Conservation (phyloP, 2,113 vertebrate genomes). For the Pardalotus punctatus region DNA sequence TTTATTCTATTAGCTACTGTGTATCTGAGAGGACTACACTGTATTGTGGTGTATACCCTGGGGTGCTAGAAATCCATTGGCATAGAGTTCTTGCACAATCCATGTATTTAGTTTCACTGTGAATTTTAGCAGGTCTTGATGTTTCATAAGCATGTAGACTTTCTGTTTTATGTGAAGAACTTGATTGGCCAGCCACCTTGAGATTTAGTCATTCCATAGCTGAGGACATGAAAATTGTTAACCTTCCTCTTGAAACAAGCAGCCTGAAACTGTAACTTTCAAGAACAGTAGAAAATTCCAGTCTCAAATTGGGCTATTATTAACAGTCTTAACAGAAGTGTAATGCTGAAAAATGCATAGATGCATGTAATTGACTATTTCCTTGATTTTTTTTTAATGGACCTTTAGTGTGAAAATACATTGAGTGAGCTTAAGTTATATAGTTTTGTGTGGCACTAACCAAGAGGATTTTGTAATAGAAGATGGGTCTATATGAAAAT, state of each 20-base stretch:
- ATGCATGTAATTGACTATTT: background rate
- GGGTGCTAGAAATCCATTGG: background rate
- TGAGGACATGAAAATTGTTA: background rate
- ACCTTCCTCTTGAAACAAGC: background rate
- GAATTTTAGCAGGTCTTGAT: background rate
- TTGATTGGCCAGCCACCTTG: background rate
- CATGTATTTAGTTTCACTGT: background rate
- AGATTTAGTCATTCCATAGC: background rate
- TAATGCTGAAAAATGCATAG: background rate
- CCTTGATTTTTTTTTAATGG: background rate
- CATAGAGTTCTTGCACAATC: background rate
- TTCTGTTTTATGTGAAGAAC: background rate
- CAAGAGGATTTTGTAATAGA: background rate
- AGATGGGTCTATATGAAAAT: background rate
- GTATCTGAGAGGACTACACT: background rate
- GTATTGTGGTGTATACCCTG: background rate
- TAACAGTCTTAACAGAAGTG: background rate
- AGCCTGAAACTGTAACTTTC: background rate
- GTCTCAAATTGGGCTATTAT: background rate
- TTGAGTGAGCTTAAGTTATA: background rate
- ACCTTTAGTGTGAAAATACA: accelerated
- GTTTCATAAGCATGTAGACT: background rate
- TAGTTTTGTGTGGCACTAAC: background rate
- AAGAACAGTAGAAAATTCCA: background rate
- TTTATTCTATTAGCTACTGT: background rate